Evolutionary conservation across 2,888 invertebrate species (phyloP).

Genomic region (Lumbricus terrestris): DNA sequence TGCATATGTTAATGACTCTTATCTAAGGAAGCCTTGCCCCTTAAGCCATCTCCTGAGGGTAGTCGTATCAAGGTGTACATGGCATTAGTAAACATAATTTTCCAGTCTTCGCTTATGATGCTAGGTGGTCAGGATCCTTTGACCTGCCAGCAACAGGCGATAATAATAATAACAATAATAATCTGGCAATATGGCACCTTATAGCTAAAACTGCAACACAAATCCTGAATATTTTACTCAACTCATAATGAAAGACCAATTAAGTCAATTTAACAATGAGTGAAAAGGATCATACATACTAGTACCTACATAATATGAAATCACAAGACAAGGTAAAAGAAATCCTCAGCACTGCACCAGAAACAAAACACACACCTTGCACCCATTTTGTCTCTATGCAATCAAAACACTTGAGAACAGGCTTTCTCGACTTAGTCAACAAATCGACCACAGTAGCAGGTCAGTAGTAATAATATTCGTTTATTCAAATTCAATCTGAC

Average conservation of each 20-base stretch:
- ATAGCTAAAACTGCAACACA: not conserved
- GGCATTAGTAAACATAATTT: not conserved
- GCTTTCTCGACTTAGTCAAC: not conserved
- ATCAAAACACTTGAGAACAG: not conserved
- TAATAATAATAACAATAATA: not conserved
- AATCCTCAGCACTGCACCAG: not conserved
- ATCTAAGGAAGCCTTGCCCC: not conserved
- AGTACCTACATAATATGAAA: not conserved
- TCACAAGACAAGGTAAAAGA: not conserved
- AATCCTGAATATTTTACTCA: not conserved
- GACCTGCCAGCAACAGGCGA: not conserved
- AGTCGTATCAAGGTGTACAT: not conserved
- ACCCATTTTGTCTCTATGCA: not conserved
- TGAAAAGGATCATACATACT: not conserved
- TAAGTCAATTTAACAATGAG: not conserved
- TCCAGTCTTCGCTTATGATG: not conserved
- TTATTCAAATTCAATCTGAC: no score
- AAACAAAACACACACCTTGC: not conserved
- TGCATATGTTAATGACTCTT: not conserved
- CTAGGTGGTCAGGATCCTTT: not conserved
- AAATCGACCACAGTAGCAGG: conserved; percentile 3
- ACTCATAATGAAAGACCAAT: not conserved
- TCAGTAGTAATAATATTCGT: no score
- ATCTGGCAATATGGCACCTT: not conserved
- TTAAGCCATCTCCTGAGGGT: not conserved